Evolutionary conservation across 1,140 invertebrate species (phyloP), one percentile per base, ranked within the genome.

Genomic region (Hyphantria cunea): DNA sequence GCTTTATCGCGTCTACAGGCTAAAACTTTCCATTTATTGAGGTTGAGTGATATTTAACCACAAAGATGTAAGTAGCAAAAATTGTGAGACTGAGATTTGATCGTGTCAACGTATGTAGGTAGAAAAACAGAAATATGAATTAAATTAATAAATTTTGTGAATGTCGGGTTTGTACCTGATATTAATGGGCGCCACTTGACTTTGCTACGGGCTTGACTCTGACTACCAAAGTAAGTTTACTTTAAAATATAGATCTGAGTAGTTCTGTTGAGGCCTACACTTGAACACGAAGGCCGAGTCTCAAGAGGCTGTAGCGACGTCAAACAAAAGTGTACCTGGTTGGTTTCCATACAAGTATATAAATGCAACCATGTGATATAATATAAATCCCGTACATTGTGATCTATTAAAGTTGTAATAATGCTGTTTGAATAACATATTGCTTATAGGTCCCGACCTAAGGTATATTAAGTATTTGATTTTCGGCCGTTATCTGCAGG

Each of bases 341-440:
- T 25, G 17, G 13, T 37, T 8, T 39, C 10, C 2, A 42, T 10
- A 25, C 15, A 8, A 25, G 14, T n/a, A 33, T 25, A 9, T 51
- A 15, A 51, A 6, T 3, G 34, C 1, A 37, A n/a, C 10, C 15
- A 31, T 31, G 8, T 14, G 6, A 17, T 42, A 39, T 13, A 5
- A 25, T 25, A 10, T 10, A 39, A 47, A 66, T 66, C 56, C 42
- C 50, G 32, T 50, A 55, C 48, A 49, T 53, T 64, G 25, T 60
- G 50, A 68, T 60, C 34, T 47, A 63, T 42, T 49, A 54, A 69
- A 64, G 32, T 42, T 55, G 6, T 49, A 55, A 31, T 45, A 49
- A 60, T 52, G 42, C 31, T 54, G 50, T 66, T 70, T 73, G 58
- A 63, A 55, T 60, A 67, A 63, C 50, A 68, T 67, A 68, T 64